Conservation (phyloP, 2,797 vertebrate species). For the Scolopax rusticola region DNA sequence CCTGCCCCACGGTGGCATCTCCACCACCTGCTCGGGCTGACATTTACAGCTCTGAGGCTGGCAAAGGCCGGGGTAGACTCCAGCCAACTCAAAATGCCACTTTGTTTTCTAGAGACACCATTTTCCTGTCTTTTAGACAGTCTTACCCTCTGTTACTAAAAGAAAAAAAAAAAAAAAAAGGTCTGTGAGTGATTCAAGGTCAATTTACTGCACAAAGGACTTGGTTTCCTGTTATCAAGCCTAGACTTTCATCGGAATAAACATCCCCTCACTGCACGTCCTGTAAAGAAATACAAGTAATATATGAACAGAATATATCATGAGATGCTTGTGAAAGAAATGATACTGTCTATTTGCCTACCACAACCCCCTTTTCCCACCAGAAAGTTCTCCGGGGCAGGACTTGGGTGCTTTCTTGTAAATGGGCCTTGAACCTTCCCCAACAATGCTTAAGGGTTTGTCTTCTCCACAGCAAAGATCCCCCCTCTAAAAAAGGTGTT, state of each 20-base stretch:
- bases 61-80: constrained; percentile 31
- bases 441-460: background rate
- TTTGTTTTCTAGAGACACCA: constrained; percentile 56
- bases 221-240: constrained; percentile 77
- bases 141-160: constrained; percentile 52
- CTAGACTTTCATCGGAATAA: constrained; percentile 64
- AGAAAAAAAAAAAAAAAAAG: constrained; percentile 60
- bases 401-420: background rate
- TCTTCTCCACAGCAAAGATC: background rate
- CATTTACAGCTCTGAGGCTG: constrained; percentile 52
- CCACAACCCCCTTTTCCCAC: background rate
- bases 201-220: constrained; percentile 33
- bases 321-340: background rate
- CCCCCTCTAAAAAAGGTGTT: background rate
- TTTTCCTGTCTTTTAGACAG: constrained; percentile 58
- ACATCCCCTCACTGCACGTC: constrained; percentile 23
- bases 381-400: background rate
- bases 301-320: background rate
- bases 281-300: constrained; percentile 40
- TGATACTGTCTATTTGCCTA: background rate
- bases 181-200: constrained; percentile 54
- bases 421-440: background rate
- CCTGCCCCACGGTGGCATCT: background rate
- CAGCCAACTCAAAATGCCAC: constrained; percentile 60
- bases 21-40: constrained; percentile 51